Conservation (phyloP, 92 coral and sea anemone species). For the Epizoanthus stellaris region DNA sequence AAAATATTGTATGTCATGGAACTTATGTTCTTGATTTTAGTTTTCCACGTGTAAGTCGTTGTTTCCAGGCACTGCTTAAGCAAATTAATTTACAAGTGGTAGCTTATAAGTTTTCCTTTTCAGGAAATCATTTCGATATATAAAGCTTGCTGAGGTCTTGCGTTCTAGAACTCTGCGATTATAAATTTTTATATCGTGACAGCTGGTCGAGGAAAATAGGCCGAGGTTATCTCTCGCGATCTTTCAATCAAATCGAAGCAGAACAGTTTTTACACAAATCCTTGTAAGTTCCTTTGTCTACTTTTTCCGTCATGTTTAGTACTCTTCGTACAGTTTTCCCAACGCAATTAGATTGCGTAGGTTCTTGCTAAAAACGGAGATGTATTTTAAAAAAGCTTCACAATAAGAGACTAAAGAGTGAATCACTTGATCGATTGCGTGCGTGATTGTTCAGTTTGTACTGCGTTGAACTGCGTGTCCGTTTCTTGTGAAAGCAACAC, state of each 20-base stretch:
- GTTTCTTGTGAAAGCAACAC: neutral
- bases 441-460: neutral
- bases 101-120: conserved; percentile 7
- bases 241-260: neutral
- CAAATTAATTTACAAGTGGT: conserved; percentile 29
- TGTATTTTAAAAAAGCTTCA: neutral
- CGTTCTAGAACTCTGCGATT: neutral
- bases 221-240: conserved; percentile 31
- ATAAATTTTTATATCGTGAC: conserved; percentile 37
- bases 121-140: conserved; percentile 49
- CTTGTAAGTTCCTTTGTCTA: neutral
- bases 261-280: conserved; percentile 1
- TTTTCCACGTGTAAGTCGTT: conserved; percentile 9
- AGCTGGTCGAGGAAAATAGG: conserved; percentile 23
- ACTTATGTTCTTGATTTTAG: neutral
- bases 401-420: neutral
- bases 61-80: conserved; percentile 8
- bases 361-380: neutral
- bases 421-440: conserved; percentile 16
- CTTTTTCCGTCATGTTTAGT: neutral
- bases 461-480: neutral
- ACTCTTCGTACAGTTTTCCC: neutral
- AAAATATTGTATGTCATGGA: neutral
- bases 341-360: neutral
- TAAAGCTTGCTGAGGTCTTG: neutral